Base-by-base conservation (phyloP, 2,888 invertebrate genomes). In the Argyresthia goedartella region DNA sequence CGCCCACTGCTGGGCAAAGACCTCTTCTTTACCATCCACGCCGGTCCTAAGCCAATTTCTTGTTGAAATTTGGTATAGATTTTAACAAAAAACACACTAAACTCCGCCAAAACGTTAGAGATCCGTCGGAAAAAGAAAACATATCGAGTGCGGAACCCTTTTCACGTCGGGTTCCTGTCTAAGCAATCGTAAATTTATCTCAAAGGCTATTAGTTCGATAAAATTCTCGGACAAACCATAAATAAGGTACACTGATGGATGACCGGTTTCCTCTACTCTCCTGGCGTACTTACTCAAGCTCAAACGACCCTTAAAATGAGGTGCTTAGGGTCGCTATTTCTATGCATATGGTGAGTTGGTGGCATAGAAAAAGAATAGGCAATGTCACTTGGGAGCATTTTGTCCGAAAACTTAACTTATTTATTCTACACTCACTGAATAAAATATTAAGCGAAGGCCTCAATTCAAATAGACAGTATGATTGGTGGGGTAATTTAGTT, bases 121-220 rank as follows among this genome's bases (percentile, higher is more conserved):
- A 41, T 41, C 41, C 11, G 10, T 41, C 41, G n/a, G 41, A 41
- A 41, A 41, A 41, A 41, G 11, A 11, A 41, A 10, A 41, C 11
- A 41, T 41, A 41, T 25, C 25, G 25, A 25, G 25, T 6, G 6
- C 25, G 25, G 25, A 80, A 81, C 82, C 82, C 85, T 82, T 82
- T 81, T 73, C 70, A 67, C 69, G 42, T 50, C 42, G n/a, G 67
- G 67, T 70, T 62, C 67, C 68, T 68, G 71, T 73, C 73, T 66
- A 70, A 63, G 73, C 81, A 80, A 84, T 81, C 82, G 82, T 82
- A 84, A 84, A 85, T 85, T 72, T 78, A 84, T 85, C 82, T 82
- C 79, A 62, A 62, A 65, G 68, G 73, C 82, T 85, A 85, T 85
- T 85, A 84, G 84, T 84, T 74, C 81, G 82, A 85, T 85, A 85